These are phyloP conservation scores for Galerucella nymphaeae DNA, from an alignment of 2,888 invertebrate genomes.

Conservation along the genomic window DNA sequence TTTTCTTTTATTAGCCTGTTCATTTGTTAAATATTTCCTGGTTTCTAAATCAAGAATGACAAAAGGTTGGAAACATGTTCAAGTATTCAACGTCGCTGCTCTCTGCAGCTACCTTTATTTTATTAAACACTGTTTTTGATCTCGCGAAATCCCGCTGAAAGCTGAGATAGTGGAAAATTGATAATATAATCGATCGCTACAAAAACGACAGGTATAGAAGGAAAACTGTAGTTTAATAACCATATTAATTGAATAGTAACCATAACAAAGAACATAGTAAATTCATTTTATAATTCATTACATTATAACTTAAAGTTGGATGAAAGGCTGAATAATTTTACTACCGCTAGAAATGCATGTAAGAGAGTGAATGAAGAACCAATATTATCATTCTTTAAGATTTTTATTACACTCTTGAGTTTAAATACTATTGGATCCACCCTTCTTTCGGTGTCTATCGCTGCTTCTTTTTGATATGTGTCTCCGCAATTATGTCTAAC, in stretches of 20 bases:
- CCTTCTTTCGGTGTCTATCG: too few species aligned
- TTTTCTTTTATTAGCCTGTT: not conserved
- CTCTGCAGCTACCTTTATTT: not conserved
- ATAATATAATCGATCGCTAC: not conserved
- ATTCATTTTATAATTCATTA: too few species aligned
- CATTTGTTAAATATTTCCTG: not conserved
- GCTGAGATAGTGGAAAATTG: constrained; percentile 7
- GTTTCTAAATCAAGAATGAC: not conserved
- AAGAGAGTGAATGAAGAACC: too few species aligned
- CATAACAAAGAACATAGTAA: too few species aligned
- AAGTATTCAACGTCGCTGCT: not conserved
- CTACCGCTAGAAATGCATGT: too few species aligned
- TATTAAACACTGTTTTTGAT: not conserved
- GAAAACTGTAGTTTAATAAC: not conserved
- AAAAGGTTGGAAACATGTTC: not conserved
- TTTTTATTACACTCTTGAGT: too few species aligned
- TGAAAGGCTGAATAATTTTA: too few species aligned
- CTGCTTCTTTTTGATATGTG: too few species aligned
- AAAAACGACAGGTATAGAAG: not conserved
- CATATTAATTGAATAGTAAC: not conserved
- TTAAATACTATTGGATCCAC: too few species aligned
- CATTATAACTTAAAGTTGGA: too few species aligned
- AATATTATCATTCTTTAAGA: too few species aligned
- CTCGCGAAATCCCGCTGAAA: not conserved
- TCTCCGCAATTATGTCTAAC: too few species aligned